A percentile compares a stretch with the other conserved stretches of the same genome.
phyloP scores from a whole-genome alignment of 2,113 vertebrate species.

The Paraplagusia blochii region DNA sequence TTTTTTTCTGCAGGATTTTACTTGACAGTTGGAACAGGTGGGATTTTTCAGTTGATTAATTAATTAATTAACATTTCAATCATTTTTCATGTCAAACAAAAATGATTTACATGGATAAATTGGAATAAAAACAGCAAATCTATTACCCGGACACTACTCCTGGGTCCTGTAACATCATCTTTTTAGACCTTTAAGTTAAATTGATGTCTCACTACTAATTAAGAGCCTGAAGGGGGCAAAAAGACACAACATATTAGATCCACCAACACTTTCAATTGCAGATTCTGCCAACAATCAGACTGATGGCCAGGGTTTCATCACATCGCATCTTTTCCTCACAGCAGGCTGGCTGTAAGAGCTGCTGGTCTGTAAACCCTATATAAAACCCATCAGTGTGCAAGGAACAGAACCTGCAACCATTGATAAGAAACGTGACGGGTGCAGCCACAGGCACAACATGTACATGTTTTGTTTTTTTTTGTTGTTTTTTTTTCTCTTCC shows the following conservation, averaged over 20 bases:
- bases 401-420: neutral
- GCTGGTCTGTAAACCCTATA: neutral
- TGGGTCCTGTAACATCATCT: too few species aligned
- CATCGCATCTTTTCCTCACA: constrained; percentile 23
- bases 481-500: neutral
- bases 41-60: too few species aligned
- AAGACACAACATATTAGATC: constrained; percentile 57
- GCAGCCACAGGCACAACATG: constrained; percentile 15
- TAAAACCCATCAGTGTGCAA: too few species aligned
- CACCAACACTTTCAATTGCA: constrained; percentile 55
- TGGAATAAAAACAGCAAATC: too few species aligned
- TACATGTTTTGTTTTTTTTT: neutral
- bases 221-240: constrained; percentile 39
- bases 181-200: too few species aligned
- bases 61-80: too few species aligned
- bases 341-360: neutral
- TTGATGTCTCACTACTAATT: constrained; percentile 32
- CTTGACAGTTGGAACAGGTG: too few species aligned
- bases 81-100: too few species aligned
- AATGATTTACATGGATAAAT: too few species aligned
- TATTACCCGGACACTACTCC: too few species aligned
- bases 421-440: constrained; percentile 7
- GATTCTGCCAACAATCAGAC: constrained; percentile 42
- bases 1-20: too few species aligned
- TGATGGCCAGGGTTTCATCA: constrained; percentile 29